Base-by-base conservation (phyloP, 2,888 invertebrate genomes). In the Drosophila falleni region DNA sequence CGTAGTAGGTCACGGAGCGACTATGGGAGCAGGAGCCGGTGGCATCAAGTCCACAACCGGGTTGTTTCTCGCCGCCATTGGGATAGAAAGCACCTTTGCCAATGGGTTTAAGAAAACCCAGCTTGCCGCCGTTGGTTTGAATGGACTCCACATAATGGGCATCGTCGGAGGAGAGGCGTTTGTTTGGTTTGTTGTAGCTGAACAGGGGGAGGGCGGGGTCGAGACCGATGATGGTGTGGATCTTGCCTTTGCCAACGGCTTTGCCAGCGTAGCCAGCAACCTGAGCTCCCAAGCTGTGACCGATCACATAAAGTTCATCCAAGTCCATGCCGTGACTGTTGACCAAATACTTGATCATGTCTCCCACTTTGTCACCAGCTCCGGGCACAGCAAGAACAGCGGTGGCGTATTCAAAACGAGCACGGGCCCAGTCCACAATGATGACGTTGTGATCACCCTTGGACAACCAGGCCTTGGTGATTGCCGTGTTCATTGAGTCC, bases 271-370 rank as follows among this genome's bases (percentile, higher is more conserved):
- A 94, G 0, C 94, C 94, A n/a, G 94, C 93, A 2, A 94, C 94
- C 71, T 94, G 94, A 1, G 94, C 94, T 0, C 94, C 94, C 58
- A 94, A 91, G 71, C 94, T 94, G 71, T 94, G 94, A 0, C 94
- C 94, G 60, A 94, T 94, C 0, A 91, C 61, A 93, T 93, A 83
- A 92, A 94, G 71, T 91, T 89, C 1, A 92, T 94, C 29, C 93
- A 93, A 41, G 92, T 90, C 13, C 92, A 93, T 5, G 92, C 93
- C 47, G 93, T 93, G 83, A 91, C 92, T 5, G 91, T 93, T 4
- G 92, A 93, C 80, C 93, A 94, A 81, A 16, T 78, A 89, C 37
- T 91, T 86, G 62, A 91, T 74, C 59, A 91, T 71, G 1, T 47
- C 37, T 29, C 90, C 91, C 0, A 90, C 74, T 39, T 80, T 79